A percentile compares a stretch with the other conserved stretches of the same genome.
Conservation (phyloP, 2,888 invertebrate genomes). For the Caenorhabditis doughertyi region DNA sequence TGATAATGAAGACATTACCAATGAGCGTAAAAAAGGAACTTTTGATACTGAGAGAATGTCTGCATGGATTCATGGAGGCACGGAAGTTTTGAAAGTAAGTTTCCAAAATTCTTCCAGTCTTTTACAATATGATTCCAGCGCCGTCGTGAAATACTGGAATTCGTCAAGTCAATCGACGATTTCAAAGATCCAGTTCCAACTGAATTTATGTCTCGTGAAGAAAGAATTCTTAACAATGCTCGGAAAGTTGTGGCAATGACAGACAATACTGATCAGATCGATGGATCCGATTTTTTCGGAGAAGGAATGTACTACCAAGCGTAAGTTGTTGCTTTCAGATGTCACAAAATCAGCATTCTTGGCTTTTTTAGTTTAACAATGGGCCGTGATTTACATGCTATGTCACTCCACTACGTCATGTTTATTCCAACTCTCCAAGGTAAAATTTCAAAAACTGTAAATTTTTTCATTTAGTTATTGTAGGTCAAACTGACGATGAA, state of each 20-base stretch:
- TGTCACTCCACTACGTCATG: constrained; percentile 92
- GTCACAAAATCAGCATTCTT: neutral
- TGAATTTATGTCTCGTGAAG: constrained; percentile 82
- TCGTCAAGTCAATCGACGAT: constrained; percentile 81
- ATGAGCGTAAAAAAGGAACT: constrained; percentile 66
- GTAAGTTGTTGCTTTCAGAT: no score
- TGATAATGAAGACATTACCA: constrained; percentile 79
- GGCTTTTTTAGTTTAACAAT: constrained; percentile 73
- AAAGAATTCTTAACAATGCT: constrained; percentile 82
- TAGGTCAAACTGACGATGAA: constrained; percentile 89
- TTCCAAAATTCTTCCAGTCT: neutral
- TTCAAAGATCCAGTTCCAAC: constrained; percentile 81
- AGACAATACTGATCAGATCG: constrained; percentile 78
- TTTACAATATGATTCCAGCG: constrained; percentile 56
- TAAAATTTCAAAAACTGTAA: constrained; percentile 81
- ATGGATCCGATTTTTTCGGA: constrained; percentile 81
- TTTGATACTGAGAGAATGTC: constrained; percentile 73
- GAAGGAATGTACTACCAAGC: constrained; percentile 80
- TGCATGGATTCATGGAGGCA: constrained; percentile 77
- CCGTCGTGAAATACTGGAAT: constrained; percentile 77
- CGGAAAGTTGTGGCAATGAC: constrained; percentile 81
- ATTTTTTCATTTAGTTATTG: neutral
- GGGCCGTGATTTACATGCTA: constrained; percentile 84
- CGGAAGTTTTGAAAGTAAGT: constrained; percentile 68
- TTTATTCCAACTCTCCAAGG: constrained; percentile 93